Base-by-base conservation (phyloP, 1,140 invertebrate species). In the Cyclargus thomasi region DNA sequence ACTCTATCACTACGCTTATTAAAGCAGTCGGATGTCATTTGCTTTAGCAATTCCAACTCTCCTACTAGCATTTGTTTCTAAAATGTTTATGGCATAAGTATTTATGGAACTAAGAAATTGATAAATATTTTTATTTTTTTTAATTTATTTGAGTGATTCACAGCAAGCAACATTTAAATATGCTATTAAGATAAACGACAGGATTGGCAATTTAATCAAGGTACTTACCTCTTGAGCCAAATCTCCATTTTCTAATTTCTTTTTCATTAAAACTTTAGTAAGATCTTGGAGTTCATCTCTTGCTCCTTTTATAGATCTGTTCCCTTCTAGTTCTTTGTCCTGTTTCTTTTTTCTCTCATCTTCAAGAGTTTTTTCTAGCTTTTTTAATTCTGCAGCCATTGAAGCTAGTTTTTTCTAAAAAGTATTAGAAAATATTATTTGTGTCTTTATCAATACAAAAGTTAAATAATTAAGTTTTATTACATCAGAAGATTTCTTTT, bases 181-280 rank as follows among this genome's bases (percentile, higher is more conserved):
- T n/a, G n/a, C n/a, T n/a, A n/a, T n/a, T n/a, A n/a, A n/a, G n/a
- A n/a, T n/a, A n/a, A n/a, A n/a, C n/a, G n/a, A n/a, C n/a, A n/a
- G n/a, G n/a, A n/a, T n/a, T n/a, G n/a, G n/a, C n/a, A n/a, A n/a
- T n/a, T n/a, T 29, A 2, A 22, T 63, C 62, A 62, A 53, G 16
- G 53, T 53, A 68, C 18, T 36, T 21, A 85, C 86, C 80, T 89
- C 83, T 62, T 81, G 78, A 69, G 59, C 72, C 57, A 85, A 47
- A 59, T 88, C 79, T 74, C 84, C 84, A 63, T 82, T 85, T 71
- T 87, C 82, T 17, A 89, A 65, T 74, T 78, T 87, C 69, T 83
- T 87, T 62, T 86, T 69, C 20, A 89, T 53, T 21, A 87, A 74
- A n/a, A 78, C 64, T 65, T 74, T 82, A 36, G 76, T 83, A 16